These are phyloP conservation scores for Octodonta nipae DNA, from an alignment of 2,888 invertebrate species.

Conservation along the genomic window DNA sequence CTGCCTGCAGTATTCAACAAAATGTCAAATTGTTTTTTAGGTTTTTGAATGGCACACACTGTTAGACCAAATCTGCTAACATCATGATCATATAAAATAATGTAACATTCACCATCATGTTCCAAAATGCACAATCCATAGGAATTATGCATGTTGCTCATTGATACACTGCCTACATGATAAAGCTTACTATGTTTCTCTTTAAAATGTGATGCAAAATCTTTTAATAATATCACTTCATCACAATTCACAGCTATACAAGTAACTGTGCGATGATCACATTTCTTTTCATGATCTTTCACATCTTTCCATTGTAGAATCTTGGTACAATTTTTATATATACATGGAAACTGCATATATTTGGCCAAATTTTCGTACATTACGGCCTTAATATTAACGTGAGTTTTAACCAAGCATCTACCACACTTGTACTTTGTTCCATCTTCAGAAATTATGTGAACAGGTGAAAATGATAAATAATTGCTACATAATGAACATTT, in stretches of 20 bases:
- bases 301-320: conserved; percentile 10
- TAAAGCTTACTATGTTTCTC: conserved; percentile 11
- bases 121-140: conserved; percentile 10
- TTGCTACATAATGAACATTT: conserved; percentile 10
- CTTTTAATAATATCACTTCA: conserved; percentile 6
- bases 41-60: conserved; percentile 6
- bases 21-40: conserved; percentile 11
- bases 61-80: conserved; percentile 7
- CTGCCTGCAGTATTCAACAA: conserved; percentile 6
- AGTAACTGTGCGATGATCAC: conserved; percentile 7
- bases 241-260: conserved; percentile 10
- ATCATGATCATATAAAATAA: conserved; percentile 11
- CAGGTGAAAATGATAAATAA: conserved; percentile 11
- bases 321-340: conserved; percentile 9
- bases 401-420: conserved; percentile 12
- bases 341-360: conserved; percentile 13
- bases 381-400: conserved; percentile 7
- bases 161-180: conserved; percentile 6
- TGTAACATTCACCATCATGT: conserved; percentile 7
- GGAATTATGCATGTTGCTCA: conserved; percentile 8
- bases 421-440: conserved; percentile 12
- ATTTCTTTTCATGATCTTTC: conserved; percentile 10
- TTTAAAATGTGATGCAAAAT: conserved; percentile 10
- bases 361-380: conserved; percentile 14
- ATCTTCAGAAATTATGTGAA: conserved; percentile 12